Base-by-base conservation (phyloP, 1,140 invertebrate species). In the Meloidogyne exigua region DNA sequence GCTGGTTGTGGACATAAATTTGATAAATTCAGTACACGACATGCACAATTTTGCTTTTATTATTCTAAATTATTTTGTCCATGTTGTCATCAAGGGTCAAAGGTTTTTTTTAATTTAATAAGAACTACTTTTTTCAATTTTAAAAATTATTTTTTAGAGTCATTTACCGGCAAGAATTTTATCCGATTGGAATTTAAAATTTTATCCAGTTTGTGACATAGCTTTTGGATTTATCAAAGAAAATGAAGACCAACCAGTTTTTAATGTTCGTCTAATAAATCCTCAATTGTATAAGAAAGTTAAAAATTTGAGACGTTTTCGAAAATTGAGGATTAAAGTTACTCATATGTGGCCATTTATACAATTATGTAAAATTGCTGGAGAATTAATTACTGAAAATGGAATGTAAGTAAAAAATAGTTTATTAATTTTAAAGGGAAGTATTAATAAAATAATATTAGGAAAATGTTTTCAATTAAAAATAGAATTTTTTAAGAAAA, bases 1-100 rank as follows among this genome's bases (percentile, higher is more conserved):
- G 92, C 93, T 69, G 93, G 93, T 13, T 95, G 93, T 89, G 93
- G 93, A 0, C 92, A 92, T 89, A 91, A 91, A 82, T 92, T 94
- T 12, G 91, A 92, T 2, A 87, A 85, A 23, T 36, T 88, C 90
- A 92, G 80, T 57, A 36, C 77, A 21, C 75, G 63, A 44, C 21
- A 80, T 32, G 71, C 76, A 21, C 82, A 88, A 11, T 93, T 93
- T 84, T 95, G 94, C 87, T 91, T 93, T 84, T 95, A 95, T 87
- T 89, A 94, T 66, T 93, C 93, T 18, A 91, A 93, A 83, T 94
- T 93, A 88, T 93, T 95, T 88, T 95, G 94, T 87, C 93, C 93
- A 9, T 93, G 92, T 39, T 95, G 94, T 87, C 93, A 95, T 88
- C 91, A 90, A 12, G 92, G 93, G 86, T 91, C 93, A 81, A 89